Evolutionary conservation across 2,888 invertebrate species (phyloP).

Genomic region (Leptogaster cylindrica): DNA sequence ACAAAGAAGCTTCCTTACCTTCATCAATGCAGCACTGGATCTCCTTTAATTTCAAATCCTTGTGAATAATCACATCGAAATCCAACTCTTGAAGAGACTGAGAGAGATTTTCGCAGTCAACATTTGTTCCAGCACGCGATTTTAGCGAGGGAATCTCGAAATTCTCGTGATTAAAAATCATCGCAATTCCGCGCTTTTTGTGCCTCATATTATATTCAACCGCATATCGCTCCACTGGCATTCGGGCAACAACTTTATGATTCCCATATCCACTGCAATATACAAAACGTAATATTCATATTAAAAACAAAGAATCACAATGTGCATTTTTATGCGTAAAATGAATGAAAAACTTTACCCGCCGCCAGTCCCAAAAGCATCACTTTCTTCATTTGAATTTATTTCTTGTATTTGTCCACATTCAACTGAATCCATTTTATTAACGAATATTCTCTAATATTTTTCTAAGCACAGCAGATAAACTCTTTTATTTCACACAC

Average conservation of each 20-base stretch:
- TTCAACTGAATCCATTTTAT: neutral
- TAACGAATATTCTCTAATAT: neutral
- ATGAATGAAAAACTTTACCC: constrained; percentile 10
- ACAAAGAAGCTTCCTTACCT: constrained; percentile 47
- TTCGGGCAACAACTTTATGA: constrained; percentile 63
- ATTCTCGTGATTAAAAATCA: constrained; percentile 89
- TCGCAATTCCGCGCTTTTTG: constrained; percentile 77
- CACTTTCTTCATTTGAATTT: constrained; percentile 42
- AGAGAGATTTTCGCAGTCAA: constrained; percentile 79
- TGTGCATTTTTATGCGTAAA: neutral
- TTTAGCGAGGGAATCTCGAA: constrained; percentile 77
- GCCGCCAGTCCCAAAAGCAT: constrained; percentile 44
- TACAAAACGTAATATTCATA: too few species aligned
- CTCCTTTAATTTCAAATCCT: constrained; percentile 74
- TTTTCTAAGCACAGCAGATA: neutral
- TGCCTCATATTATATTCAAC: constrained; percentile 88
- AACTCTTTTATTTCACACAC: neutral
- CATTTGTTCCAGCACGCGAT: constrained; percentile 81
- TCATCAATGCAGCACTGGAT: constrained; percentile 71
- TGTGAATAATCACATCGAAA: constrained; percentile 74
- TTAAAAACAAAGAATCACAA: neutral
- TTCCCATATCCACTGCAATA: constrained; percentile 56
- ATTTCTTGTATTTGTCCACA: constrained; percentile 36
- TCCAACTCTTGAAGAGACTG: constrained; percentile 70
- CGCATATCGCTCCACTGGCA: constrained; percentile 74